Evolutionary conservation across 2,888 invertebrate genomes (phyloP).

Genomic region (Cosmopolites sordidus): DNA sequence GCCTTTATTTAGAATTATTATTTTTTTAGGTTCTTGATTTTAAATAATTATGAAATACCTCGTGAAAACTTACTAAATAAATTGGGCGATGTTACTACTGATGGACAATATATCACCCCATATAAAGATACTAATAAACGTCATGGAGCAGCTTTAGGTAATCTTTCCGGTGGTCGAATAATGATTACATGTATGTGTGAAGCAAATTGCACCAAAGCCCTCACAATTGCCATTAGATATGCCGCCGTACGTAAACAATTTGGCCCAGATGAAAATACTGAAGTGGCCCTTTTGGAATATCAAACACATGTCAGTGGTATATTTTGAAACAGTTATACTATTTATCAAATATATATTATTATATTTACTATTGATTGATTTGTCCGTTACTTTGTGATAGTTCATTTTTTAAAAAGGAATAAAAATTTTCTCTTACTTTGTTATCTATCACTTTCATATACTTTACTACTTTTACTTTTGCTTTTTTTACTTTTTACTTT

Average conservation of each 20-base stretch:
- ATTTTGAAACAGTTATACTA: too few species aligned
- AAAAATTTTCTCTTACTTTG: too few species aligned
- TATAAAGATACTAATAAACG: constrained; percentile 80
- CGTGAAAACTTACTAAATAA: constrained; percentile 76
- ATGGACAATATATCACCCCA: constrained; percentile 75
- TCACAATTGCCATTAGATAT: constrained; percentile 82
- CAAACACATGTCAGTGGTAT: constrained; percentile 75
- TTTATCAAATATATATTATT: too few species aligned
- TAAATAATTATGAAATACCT: constrained; percentile 76
- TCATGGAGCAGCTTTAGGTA: constrained; percentile 79
- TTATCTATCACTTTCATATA: too few species aligned
- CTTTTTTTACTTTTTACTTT: too few species aligned
- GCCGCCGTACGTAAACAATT: constrained; percentile 85
- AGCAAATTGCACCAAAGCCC: constrained; percentile 64
- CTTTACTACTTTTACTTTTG: too few species aligned
- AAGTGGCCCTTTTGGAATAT: constrained; percentile 86
- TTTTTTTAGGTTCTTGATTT: constrained; percentile 61
- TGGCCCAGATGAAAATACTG: constrained; percentile 67
- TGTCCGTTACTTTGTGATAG: too few species aligned
- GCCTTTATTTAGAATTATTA: neutral
- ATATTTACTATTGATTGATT: too few species aligned
- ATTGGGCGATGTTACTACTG: constrained; percentile 78
- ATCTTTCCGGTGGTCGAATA: constrained; percentile 77
- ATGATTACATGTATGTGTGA: constrained; percentile 64
- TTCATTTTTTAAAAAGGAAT: too few species aligned